phyloP scores from a whole-genome alignment of 2,888 invertebrate genomes.

The Lepas anatifera region DNA sequence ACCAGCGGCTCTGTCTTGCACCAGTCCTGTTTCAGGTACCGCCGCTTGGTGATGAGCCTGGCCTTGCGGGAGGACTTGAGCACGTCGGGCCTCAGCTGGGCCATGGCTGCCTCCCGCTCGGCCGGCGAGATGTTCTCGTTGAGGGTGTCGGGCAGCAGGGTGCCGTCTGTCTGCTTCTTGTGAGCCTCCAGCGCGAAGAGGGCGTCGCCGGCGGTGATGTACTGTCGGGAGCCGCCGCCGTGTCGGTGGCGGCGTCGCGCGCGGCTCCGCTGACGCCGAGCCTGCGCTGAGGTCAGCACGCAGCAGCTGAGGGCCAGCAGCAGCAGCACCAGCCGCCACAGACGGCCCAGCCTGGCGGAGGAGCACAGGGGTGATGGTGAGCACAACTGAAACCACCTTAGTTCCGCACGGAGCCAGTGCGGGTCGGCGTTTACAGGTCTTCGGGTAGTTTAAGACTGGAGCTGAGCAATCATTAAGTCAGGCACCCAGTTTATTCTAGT shows the following conservation, averaged over 20 bases:
- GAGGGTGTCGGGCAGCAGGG: no score
- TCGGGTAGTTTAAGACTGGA: no score
- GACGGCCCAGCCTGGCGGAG: background rate
- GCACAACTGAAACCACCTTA: no score
- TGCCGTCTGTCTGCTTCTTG: no score
- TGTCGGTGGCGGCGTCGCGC: background rate
- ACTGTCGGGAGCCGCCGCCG: background rate
- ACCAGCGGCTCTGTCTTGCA: constrained; percentile 58
- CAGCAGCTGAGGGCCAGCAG: background rate
- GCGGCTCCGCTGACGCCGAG: background rate
- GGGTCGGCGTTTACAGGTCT: no score
- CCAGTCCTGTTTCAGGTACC: constrained; percentile 56
- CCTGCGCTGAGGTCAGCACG: background rate
- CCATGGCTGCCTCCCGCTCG: background rate
- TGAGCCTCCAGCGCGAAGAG: no score
- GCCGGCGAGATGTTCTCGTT: no score
- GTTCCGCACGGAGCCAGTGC: no score
- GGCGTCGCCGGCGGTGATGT: no score
- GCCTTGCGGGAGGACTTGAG: constrained; percentile 52
- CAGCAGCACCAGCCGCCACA: background rate
- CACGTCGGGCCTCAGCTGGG: constrained; percentile 28
- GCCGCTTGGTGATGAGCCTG: constrained; percentile 50
- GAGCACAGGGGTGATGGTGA: background rate
- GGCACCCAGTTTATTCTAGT: no score
- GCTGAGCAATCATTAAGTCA: no score